Conservation (phyloP, 2,797 vertebrate genomes). For the Pristis pectinata region DNA sequence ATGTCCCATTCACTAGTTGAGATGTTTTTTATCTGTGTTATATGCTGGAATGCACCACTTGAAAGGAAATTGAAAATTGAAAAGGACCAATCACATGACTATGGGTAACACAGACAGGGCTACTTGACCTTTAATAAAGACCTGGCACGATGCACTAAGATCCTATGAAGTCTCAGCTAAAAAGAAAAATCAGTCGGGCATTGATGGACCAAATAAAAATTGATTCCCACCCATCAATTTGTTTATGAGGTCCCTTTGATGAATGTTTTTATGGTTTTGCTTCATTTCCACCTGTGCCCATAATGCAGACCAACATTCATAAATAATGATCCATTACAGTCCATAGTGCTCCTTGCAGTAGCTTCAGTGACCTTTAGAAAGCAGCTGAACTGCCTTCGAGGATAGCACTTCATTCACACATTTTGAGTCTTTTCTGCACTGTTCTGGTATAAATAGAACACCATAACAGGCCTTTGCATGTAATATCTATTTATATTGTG, state of each 20-base stretch:
- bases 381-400: not conserved
- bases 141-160: not conserved
- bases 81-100: not conserved
- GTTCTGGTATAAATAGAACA: not conserved
- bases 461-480: not conserved
- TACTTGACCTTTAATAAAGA: not conserved
- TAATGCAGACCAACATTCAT: not conserved
- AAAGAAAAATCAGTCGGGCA: not conserved
- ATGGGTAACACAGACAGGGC: not conserved
- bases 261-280: not conserved
- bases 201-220: not conserved
- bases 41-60: not conserved
- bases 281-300: not conserved
- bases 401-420: not conserved
- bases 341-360: not conserved
- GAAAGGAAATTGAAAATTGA: not conserved
- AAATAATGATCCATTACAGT: not conserved
- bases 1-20: no score
- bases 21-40: not conserved
- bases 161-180: not conserved
- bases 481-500: not conserved
- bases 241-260: not conserved
- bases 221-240: not conserved
- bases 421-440: slow-evolving; percentile 28
- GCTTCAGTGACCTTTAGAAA: slow-evolving; percentile 6